phyloP scores from a whole-genome alignment of 2,888 invertebrate genomes.

The Acanthacorydalis orientalis region DNA sequence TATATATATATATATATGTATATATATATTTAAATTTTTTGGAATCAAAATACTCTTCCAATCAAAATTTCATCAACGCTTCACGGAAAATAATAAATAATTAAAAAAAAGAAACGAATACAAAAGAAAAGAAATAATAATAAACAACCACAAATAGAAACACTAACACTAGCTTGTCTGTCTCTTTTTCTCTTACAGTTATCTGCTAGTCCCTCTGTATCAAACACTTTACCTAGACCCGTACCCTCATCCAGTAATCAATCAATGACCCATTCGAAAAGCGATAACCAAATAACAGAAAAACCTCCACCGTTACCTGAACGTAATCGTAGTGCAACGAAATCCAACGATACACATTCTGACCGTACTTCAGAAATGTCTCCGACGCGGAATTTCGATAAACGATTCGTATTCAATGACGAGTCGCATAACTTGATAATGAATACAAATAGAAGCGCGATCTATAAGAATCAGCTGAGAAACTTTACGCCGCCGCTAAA shows the following conservation, averaged over 20 bases:
- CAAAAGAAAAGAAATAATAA: not conserved
- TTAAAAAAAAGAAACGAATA: no score
- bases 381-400: conserved; percentile 10
- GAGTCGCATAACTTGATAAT: conserved; percentile 1
- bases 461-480: not conserved
- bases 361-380: conserved; percentile 6
- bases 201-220: conserved; percentile 16
- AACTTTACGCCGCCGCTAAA: not conserved
- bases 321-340: conserved; percentile 26
- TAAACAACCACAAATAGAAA: not conserved
- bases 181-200: conserved; percentile 24
- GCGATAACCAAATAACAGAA: conserved; percentile 10
- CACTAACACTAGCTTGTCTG: conserved; percentile 25
- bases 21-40: not conserved
- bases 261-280: conserved; percentile 14
- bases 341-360: conserved; percentile 9
- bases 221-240: conserved; percentile 15
- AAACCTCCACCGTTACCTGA: conserved; percentile 35
- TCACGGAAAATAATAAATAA: not conserved
- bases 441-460: not conserved
- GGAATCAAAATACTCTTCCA: not conserved
- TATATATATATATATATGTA: not conserved
- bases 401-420: not conserved
- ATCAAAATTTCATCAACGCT: not conserved
- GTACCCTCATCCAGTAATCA: conserved; percentile 16